phyloP scores from a whole-genome alignment of 2,113 vertebrate species.

The Solea senegalensis region DNA sequence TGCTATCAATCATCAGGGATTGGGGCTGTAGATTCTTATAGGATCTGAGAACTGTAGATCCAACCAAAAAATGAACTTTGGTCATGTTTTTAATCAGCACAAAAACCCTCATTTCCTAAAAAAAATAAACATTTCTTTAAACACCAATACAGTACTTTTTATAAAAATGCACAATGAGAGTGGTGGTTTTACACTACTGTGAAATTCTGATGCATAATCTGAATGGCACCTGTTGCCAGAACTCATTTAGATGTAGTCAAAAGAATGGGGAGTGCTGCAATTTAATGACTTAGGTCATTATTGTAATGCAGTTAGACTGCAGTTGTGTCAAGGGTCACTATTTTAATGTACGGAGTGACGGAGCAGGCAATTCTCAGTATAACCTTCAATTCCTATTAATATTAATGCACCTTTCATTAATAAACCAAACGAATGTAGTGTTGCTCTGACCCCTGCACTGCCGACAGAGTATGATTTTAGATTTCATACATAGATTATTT shows the following conservation, averaged over 20 bases:
- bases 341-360: not conserved
- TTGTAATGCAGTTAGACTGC: not conserved
- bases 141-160: too few relatives aligned
- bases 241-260: not conserved
- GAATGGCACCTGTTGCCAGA: not conserved
- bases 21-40: conserved; percentile 59
- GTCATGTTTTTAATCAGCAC: too few relatives aligned
- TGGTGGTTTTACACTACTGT: too few relatives aligned
- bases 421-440: conserved; percentile 51
- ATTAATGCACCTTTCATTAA: conserved; percentile 55
- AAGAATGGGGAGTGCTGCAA: too few relatives aligned
- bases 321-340: not conserved
- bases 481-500: not conserved
- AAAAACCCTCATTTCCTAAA: too few relatives aligned
- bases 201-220: too few relatives aligned
- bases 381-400: conserved; percentile 56
- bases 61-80: not conserved
- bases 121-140: too few relatives aligned
- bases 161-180: too few relatives aligned
- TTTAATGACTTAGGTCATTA: too few relatives aligned
- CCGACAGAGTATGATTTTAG: conserved; percentile 13
- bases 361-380: conserved; percentile 15
- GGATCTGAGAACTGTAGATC: conserved; percentile 46
- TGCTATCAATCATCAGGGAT: conserved; percentile 22
- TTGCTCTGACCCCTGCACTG: conserved; percentile 32